Evolutionary conservation across 2,797 vertebrate genomes (phyloP).

Genomic region (Rhinophrynus dorsalis): DNA sequence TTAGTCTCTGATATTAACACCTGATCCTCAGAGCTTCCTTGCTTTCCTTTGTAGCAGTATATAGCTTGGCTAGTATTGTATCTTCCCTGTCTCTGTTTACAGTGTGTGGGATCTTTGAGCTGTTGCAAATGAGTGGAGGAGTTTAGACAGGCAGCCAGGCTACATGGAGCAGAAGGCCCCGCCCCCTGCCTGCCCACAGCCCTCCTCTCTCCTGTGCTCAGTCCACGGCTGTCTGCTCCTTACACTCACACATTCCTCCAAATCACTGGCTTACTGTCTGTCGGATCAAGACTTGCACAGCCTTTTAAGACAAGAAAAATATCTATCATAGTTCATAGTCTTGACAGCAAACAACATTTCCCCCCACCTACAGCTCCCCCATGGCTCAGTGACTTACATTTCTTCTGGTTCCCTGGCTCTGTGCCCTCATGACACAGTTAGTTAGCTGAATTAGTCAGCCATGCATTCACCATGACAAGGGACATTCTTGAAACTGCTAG

Average conservation of each 20-base stretch:
- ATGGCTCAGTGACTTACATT: slow-evolving; percentile 13
- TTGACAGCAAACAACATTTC: slow-evolving; percentile 40
- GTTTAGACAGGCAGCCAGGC: slow-evolving; percentile 7
- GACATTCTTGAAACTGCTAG: slow-evolving; percentile 8
- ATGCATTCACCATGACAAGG: slow-evolving; percentile 13
- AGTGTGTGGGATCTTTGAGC: slow-evolving; percentile 10
- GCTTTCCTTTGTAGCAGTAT: background rate
- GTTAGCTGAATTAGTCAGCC: slow-evolving; percentile 12
- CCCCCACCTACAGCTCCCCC: slow-evolving; percentile 41
- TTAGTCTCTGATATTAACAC: background rate
- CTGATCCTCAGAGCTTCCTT: background rate
- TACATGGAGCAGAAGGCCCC: slow-evolving; percentile 10
- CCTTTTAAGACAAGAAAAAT: slow-evolving; percentile 46
- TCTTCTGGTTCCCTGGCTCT: background rate
- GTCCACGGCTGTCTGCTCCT: slow-evolving; percentile 39
- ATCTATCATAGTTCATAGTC: slow-evolving; percentile 1
- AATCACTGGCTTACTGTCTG: slow-evolving; percentile 52
- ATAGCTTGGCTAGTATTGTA: slow-evolving; percentile 1
- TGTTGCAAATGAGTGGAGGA: slow-evolving; percentile 1
- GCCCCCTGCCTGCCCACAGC: slow-evolving; percentile 51
- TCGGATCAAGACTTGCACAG: slow-evolving; percentile 64
- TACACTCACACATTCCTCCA: slow-evolving; percentile 76
- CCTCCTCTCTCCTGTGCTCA: background rate
- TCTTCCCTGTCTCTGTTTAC: slow-evolving; percentile 19
- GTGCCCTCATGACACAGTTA: slow-evolving; percentile 14